These are phyloP conservation scores for Calcarius lapponicus DNA, from an alignment of 2,797 vertebrate species.

Conservation along the genomic window DNA sequence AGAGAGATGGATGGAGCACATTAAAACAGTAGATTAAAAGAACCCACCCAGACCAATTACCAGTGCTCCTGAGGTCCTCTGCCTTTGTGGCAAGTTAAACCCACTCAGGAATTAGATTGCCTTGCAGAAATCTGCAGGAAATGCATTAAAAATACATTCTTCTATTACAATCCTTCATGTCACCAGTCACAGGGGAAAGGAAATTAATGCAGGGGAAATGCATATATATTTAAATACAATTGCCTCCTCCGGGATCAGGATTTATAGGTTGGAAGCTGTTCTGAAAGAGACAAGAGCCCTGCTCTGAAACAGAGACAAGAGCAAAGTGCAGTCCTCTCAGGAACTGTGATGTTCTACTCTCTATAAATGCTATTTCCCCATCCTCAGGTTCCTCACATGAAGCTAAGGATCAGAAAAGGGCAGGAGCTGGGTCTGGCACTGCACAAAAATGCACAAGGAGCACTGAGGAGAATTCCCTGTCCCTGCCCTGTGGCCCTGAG, in stretches of 20 bases:
- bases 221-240: conserved; percentile 38
- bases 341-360: background rate
- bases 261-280: conserved; percentile 67
- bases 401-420: background rate
- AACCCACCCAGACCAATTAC: background rate
- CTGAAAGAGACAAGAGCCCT: too few species aligned
- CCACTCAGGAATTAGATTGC: conserved; percentile 61
- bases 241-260: conserved; percentile 48
- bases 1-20: conserved; percentile 36
- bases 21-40: conserved; percentile 43
- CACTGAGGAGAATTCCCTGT: background rate
- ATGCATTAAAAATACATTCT: conserved; percentile 73
- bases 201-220: conserved; percentile 56
- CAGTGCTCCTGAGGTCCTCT: background rate
- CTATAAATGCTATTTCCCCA: background rate
- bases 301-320: conserved; percentile 17
- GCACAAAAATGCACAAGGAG: background rate
- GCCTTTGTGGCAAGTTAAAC: conserved; percentile 48
- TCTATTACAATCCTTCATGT: conserved; percentile 70
- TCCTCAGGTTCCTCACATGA: background rate
- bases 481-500: background rate
- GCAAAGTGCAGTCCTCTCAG: background rate
- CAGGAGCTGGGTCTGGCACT: background rate
- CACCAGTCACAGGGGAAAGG: conserved; percentile 56
- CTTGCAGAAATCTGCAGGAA: conserved; percentile 72